These are phyloP conservation scores for Caenorhabditis virilis DNA, from an alignment of 2,888 invertebrate genomes.

Conservation along the genomic window DNA sequence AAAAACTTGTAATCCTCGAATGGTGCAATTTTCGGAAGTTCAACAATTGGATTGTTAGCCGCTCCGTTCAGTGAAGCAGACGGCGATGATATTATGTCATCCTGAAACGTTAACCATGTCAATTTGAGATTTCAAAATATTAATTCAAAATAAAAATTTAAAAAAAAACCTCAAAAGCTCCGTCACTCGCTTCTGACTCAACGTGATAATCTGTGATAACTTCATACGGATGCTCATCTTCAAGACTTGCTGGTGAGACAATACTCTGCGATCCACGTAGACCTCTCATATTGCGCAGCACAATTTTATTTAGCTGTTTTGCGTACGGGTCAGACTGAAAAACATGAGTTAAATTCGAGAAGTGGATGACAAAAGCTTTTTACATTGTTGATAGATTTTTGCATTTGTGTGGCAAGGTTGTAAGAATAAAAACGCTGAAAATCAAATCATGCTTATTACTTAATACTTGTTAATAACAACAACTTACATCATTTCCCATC, in stretches of 20 bases:
- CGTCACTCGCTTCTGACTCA: constrained; percentile 23
- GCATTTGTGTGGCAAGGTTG: no score
- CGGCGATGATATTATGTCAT: constrained; percentile 1
- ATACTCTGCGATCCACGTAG: no score
- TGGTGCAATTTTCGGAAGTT: constrained; percentile 17
- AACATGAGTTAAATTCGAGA: no score
- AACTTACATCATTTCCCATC: no score
- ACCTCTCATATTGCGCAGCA: no score
- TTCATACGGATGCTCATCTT: constrained; percentile 21
- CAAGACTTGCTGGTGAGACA: not conserved
- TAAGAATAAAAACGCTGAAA: no score
- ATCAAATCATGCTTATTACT: no score
- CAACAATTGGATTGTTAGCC: not conserved
- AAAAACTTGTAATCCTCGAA: constrained; percentile 11
- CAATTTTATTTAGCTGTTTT: no score
- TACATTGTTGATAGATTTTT: no score
- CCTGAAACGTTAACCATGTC: constrained; percentile 2
- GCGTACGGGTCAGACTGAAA: no score
- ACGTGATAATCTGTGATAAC: constrained; percentile 20
- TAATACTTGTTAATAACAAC: no score
- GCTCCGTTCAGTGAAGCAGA: constrained; percentile 3
- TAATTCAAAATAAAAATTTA: constrained; percentile 3
- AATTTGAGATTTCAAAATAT: constrained; percentile 7
- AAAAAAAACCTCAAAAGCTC: constrained; percentile 9
- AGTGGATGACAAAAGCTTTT: no score